Percentiles rank a stretch among this genome's conserved stretches.
These are phyloP conservation scores for Drosophila recens DNA, from an alignment of 2,888 invertebrate species.

Conservation along the genomic window DNA sequence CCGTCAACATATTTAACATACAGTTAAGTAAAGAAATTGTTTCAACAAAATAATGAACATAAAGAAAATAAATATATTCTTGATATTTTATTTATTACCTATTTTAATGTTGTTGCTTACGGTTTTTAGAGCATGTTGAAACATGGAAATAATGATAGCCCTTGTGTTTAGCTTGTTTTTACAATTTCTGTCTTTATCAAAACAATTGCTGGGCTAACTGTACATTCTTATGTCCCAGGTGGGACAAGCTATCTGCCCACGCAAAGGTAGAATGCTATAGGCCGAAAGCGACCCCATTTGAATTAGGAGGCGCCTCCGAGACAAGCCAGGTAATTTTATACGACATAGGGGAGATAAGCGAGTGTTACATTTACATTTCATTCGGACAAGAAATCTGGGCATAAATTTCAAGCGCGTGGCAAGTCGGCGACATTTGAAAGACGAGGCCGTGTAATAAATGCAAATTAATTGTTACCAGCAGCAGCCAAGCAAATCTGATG, in stretches of 20 bases:
- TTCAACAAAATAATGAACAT: not conserved
- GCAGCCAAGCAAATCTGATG: not conserved
- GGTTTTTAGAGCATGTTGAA: too few relatives aligned
- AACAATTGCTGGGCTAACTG: not conserved
- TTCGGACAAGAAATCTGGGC: conserved; percentile 12
- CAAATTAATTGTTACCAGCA: conserved; percentile 40
- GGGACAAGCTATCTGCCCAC: conserved; percentile 2
- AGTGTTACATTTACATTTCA: conserved; percentile 60
- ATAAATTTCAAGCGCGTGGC: conserved; percentile 56
- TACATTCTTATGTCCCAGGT: conserved; percentile 1
- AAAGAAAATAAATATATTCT: not conserved
- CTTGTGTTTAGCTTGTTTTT: too few relatives aligned
- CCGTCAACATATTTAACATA: not conserved
- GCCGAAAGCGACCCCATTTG: not conserved
- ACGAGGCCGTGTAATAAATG: conserved; percentile 37
- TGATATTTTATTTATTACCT: not conserved
- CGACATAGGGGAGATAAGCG: conserved; percentile 42
- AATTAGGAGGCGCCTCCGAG: conserved; percentile 5
- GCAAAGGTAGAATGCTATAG: not conserved
- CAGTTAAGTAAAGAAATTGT: not conserved
- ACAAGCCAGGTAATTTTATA: conserved; percentile 51
- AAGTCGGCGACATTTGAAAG: conserved; percentile 48
- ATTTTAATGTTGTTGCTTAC: not conserved
- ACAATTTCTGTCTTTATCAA: not conserved
- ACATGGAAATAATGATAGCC: too few relatives aligned